phyloP scores from a whole-genome alignment of 1,140 invertebrate species.

The Caenorhabditis remanei region DNA sequence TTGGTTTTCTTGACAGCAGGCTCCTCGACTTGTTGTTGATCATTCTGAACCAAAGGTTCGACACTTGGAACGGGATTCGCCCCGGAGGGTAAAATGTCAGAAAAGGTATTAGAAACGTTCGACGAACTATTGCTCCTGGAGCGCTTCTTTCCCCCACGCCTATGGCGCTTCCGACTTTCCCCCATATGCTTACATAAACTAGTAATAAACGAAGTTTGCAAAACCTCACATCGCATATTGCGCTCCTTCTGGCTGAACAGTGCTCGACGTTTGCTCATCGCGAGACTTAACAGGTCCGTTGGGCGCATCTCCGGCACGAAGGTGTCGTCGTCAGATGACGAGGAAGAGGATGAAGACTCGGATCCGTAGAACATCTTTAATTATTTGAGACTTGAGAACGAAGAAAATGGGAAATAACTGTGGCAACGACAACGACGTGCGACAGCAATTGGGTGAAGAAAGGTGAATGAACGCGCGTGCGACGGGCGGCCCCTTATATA shows the following conservation, averaged over 20 bases:
- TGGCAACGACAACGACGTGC: slow-evolving; percentile 12
- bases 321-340: slow-evolving; percentile 19
- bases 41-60: slow-evolving; percentile 58
- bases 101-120: slow-evolving; percentile 43
- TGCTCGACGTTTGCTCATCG: slow-evolving; percentile 56
- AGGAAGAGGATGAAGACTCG: slow-evolving; percentile 18
- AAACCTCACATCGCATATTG: slow-evolving; percentile 51
- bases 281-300: slow-evolving; percentile 52
- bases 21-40: not conserved
- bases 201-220: slow-evolving; percentile 59
- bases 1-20: not conserved
- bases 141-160: slow-evolving; percentile 47
- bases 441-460: not conserved
- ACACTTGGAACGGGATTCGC: slow-evolving; percentile 35
- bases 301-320: not conserved
- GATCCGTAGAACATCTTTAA: slow-evolving; percentile 37
- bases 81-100: slow-evolving; percentile 18
- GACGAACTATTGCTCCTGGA: slow-evolving; percentile 36
- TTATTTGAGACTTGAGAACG: slow-evolving; percentile 27
- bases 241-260: slow-evolving; percentile 44
- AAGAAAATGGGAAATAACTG: slow-evolving; percentile 13
- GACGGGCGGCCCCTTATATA: not conserved
- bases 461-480: slow-evolving; percentile 26
- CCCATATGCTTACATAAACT: slow-evolving; percentile 63
- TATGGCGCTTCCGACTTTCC: slow-evolving; percentile 55